Evolutionary conservation across 2,888 invertebrate species (phyloP), one percentile per base, ranked within the genome.

Genomic region (Callosobruchus maculatus): DNA sequence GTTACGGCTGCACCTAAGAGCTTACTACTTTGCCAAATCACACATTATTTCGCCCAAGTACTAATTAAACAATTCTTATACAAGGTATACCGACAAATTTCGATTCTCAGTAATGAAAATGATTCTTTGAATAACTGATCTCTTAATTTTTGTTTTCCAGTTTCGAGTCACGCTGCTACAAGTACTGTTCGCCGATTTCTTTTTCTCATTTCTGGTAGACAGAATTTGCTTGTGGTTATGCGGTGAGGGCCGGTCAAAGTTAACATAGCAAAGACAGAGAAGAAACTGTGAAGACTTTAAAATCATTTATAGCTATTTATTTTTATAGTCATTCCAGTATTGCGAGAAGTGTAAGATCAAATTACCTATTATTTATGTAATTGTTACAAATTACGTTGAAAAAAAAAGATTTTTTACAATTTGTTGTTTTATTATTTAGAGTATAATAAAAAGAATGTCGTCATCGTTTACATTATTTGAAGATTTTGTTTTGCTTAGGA

Each of bases 171-270:
- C 93, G 77, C 88, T 99, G 83, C 91, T 99, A 72, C 90, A 91
- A 86, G 94, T 97, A 20, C 89, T 99, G 79, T 89, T 94, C 80
- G 93, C 93, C 0, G 98, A 99, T 86, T 94, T 98, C 86, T 87
- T 93, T 78, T 92, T 95, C 83, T 95, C 98, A 2, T 98, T 93
- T 84, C 83, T 94, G 21, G 93, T 95, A 77, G 99, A 99, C 87
- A 91, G 97, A 82, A 83, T 91, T 67, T 97, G 96, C 87, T 90
- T 96, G 83, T 94, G 93, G 90, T 88, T 97, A 71, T 96, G 96
- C 85, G 96, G 97, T 22, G 96, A 95, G 87, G 95, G 95, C 69
- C 90, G 90, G 84, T 87, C 88, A 78, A 82, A 77, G 78, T 72
- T 81, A 71, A 80, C 77, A 72, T 81, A 80, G 22, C 21, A 68